A percentile compares a stretch with the other conserved stretches of the same genome.
These are phyloP conservation scores for Hydrophis major DNA, from an alignment of 2,797 vertebrate genomes.

Conservation along the genomic window DNA sequence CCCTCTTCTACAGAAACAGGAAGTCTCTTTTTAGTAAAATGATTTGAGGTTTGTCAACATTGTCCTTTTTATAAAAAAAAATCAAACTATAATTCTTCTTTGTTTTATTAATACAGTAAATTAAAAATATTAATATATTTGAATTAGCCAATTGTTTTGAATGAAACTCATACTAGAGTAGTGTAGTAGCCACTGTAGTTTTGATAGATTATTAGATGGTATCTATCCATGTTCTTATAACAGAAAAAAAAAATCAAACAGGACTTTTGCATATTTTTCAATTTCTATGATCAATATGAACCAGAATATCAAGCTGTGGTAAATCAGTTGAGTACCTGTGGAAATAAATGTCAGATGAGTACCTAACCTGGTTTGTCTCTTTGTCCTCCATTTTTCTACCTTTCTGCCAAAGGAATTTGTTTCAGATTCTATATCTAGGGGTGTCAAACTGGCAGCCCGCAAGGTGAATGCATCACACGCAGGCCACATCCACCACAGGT, in stretches of 20 bases:
- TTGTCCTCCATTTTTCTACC: neutral
- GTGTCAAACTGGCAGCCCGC: too few species aligned
- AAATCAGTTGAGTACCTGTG: conserved; percentile 20
- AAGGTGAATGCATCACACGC: too few species aligned
- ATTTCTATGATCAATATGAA: conserved; percentile 20
- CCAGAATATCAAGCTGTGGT: conserved; percentile 2
- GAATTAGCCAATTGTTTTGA: conserved; percentile 59
- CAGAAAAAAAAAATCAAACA: conserved; percentile 3
- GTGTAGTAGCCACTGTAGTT: conserved; percentile 41
- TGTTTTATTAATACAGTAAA: conserved; percentile 53
- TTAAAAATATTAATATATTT: conserved; percentile 43
- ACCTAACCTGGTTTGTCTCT: neutral
- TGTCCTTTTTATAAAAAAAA: conserved; percentile 32
- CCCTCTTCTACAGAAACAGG: conserved; percentile 53
- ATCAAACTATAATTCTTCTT: conserved; percentile 66
- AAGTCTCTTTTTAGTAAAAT: conserved; percentile 74
- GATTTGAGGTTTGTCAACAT: conserved; percentile 73
- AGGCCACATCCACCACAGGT: too few species aligned
- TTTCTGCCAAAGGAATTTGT: neutral
- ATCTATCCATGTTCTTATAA: conserved; percentile 18
- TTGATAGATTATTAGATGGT: conserved; percentile 45
- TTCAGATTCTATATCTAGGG: neutral
- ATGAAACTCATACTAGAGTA: conserved; percentile 37
- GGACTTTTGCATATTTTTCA: conserved; percentile 22
- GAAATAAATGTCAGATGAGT: neutral